Conservation (phyloP, 2,113 vertebrate genomes). For the Agapornis roseicollis region DNA sequence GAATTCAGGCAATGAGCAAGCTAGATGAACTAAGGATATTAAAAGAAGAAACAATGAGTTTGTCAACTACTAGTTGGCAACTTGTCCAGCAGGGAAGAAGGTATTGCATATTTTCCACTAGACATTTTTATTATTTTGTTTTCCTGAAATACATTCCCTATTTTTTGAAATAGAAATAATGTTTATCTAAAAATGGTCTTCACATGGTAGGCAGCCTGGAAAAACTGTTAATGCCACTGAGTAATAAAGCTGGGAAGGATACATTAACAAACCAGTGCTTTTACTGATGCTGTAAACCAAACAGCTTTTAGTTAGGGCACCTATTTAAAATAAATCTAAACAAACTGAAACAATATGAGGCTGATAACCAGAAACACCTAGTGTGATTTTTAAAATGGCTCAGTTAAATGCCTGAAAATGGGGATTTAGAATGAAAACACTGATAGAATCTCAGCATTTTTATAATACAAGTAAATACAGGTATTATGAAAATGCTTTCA, state of each 20-base stretch:
- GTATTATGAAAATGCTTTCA: constrained; percentile 72
- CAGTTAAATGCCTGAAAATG: constrained; percentile 67
- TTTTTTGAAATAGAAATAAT: neutral
- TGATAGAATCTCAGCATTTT: constrained; percentile 54
- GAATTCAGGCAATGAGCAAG: neutral
- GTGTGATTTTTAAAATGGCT: constrained; percentile 66
- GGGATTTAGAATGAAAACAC: constrained; percentile 70
- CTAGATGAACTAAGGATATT: neutral
- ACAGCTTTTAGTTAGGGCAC: constrained; percentile 27
- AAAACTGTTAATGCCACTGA: neutral
- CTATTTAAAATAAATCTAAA: constrained; percentile 27
- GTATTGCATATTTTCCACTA: neutral
- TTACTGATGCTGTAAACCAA: constrained; percentile 22
- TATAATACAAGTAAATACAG: constrained; percentile 63
- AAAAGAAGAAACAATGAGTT: neutral
- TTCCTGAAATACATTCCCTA: neutral
- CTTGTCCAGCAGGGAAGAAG: neutral
- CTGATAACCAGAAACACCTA: constrained; percentile 57
- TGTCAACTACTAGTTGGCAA: neutral
- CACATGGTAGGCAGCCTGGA: neutral
- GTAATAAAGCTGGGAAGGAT: neutral
- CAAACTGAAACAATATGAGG: constrained; percentile 16
- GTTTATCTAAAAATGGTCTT: neutral
- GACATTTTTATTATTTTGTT: neutral
- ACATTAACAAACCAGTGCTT: constrained; percentile 3